These are phyloP conservation scores for Leucopsar rothschildi DNA, from an alignment of 2,113 vertebrate species.

Conservation along the genomic window DNA sequence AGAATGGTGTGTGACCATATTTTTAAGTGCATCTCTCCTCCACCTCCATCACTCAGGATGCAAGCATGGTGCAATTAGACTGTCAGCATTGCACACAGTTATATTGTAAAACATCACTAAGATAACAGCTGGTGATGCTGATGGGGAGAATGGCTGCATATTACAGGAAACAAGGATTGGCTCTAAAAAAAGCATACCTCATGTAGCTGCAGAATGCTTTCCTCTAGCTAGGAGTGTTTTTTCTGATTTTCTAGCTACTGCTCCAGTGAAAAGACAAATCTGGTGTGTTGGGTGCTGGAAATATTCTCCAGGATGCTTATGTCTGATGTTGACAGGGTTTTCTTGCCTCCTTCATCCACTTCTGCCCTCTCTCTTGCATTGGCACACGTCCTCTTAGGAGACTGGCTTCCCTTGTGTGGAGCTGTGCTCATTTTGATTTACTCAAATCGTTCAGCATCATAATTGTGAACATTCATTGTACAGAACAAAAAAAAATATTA, in stretches of 20 bases:
- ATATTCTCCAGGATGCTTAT: neutral
- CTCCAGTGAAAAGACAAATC: neutral
- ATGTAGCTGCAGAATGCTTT: neutral
- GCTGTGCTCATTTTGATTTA: neutral
- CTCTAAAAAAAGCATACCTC: fast-evolving
- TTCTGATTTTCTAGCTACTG: neutral
- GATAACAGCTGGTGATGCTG: neutral
- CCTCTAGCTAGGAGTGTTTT: neutral
- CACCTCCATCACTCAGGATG: neutral
- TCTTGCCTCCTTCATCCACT: neutral
- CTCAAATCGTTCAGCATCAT: neutral
- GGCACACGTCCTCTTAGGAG: neutral
- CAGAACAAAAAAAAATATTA: neutral
- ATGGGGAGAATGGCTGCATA: neutral
- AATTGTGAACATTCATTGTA: neutral
- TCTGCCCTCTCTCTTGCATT: neutral
- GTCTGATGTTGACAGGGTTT: neutral
- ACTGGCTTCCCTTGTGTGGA: neutral
- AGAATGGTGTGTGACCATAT: neutral
- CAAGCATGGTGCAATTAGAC: neutral
- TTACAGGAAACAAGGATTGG: neutral
- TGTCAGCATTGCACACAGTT: neutral
- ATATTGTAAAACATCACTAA: neutral
- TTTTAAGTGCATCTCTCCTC: neutral
- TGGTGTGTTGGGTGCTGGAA: neutral